These are phyloP conservation scores for Augochlora pura DNA, from an alignment of 1,140 invertebrate genomes.

Conservation along the genomic window DNA sequence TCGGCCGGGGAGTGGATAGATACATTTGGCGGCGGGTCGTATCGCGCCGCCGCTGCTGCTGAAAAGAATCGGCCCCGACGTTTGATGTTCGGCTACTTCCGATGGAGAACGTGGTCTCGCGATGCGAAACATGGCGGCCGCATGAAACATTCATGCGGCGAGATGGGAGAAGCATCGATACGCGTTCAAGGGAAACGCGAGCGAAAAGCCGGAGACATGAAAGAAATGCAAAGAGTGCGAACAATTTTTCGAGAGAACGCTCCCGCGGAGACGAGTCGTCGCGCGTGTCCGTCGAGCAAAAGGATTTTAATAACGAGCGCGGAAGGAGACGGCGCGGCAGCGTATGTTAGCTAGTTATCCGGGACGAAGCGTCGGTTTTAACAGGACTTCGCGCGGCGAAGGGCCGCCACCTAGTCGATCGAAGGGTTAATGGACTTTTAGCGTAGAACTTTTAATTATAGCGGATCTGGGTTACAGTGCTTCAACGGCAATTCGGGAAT, in stretches of 20 bases:
- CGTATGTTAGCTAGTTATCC: too few relatives aligned
- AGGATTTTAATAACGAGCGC: too few relatives aligned
- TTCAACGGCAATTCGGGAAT: too few relatives aligned
- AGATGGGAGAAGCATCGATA: background rate
- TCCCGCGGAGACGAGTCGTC: too few relatives aligned
- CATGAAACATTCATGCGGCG: constrained; percentile 31
- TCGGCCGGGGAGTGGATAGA: constrained; percentile 15
- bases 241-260: background rate
- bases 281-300: too few relatives aligned
- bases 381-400: too few relatives aligned
- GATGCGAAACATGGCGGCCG: background rate
- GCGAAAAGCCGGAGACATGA: background rate
- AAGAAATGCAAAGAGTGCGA: background rate
- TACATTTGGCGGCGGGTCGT: background rate
- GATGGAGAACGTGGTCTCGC: constrained; percentile 24
- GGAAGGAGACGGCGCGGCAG: too few relatives aligned
- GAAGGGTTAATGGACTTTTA: background rate
- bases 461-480: background rate
- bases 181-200: background rate
- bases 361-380: too few relatives aligned
- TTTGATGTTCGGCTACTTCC: constrained; percentile 36
- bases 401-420: background rate
- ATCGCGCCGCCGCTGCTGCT: background rate
- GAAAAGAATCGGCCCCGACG: constrained; percentile 23
- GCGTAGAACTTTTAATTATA: background rate